Conservation (phyloP, 30 jellyfish, hydroid and myxozoan genomes). For the Hydractinia echinata region DNA sequence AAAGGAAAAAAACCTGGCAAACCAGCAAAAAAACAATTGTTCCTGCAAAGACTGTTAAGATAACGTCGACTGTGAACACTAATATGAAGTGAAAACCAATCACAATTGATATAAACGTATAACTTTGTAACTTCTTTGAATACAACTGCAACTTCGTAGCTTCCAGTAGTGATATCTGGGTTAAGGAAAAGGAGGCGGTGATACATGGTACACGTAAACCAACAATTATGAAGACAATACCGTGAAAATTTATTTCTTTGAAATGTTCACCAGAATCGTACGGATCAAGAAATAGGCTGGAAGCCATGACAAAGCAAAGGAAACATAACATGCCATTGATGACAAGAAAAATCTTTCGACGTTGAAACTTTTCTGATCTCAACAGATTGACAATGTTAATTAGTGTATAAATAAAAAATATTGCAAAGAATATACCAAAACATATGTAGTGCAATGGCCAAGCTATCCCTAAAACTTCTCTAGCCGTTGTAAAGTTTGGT, state of each 20-base stretch:
- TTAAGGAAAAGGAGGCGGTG: neutral
- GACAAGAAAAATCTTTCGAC: neutral
- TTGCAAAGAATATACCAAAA: neutral
- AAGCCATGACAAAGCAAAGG: neutral
- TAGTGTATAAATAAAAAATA: neutral
- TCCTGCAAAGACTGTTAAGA: neutral
- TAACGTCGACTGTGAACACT: neutral
- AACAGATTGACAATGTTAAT: neutral
- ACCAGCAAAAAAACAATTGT: neutral
- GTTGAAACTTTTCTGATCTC: neutral
- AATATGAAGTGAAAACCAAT: neutral
- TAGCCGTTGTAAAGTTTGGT: constrained; percentile 2
- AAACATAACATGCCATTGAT: neutral
- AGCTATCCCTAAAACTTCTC: neutral
- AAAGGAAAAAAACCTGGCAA: neutral
- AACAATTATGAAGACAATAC: neutral
- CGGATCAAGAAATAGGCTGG: neutral
- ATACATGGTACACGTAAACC: neutral
- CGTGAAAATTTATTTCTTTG: neutral
- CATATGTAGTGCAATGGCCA: neutral
- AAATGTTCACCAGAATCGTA: constrained; percentile 9
- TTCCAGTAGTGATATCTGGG: neutral
- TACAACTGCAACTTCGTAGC: neutral
- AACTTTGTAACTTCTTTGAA: neutral
- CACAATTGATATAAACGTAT: neutral